A percentile compares a stretch with the other conserved stretches of the same genome.
Evolutionary conservation across 2,113 vertebrate species (phyloP).

Genomic region (Chionodraco myersi): DNA sequence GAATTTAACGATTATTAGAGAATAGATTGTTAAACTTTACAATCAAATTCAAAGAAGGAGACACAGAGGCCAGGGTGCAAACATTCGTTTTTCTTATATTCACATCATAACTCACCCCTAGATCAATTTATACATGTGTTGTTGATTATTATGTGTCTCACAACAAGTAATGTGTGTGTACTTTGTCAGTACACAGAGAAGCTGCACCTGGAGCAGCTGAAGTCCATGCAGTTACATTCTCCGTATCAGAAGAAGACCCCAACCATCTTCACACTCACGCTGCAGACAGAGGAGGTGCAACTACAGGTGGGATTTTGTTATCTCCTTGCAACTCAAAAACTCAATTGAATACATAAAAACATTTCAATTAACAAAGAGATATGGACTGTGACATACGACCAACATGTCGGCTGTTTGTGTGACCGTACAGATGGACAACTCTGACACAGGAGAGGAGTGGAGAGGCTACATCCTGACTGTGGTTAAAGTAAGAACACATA

Average conservation of each 20-base stretch:
- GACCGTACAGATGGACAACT: slow-evolving; percentile 78
- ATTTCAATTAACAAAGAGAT: neutral
- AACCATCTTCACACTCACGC: slow-evolving; percentile 55
- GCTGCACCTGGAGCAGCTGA: slow-evolving; percentile 68
- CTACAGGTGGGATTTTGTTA: slow-evolving; percentile 65
- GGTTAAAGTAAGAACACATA: slow-evolving; percentile 78
- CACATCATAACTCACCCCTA: neutral
- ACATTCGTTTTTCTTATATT: neutral
- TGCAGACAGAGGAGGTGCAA: slow-evolving; percentile 61
- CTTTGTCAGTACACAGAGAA: slow-evolving; percentile 73
- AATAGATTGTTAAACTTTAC: no score
- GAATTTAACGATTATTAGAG: neutral
- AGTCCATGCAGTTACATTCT: slow-evolving; percentile 49
- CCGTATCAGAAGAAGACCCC: slow-evolving; percentile 9
- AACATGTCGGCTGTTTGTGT: slow-evolving; percentile 9
- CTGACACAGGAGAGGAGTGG: slow-evolving; percentile 85
- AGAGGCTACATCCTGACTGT: slow-evolving; percentile 86
- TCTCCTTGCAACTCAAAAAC: neutral
- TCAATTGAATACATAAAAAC: neutral
- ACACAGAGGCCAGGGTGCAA: neutral
- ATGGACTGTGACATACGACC: neutral
- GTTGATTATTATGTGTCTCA: neutral
- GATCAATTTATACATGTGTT: neutral
- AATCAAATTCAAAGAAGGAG: neutral
- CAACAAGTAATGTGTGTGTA: neutral